phyloP scores from a whole-genome alignment of 2,888 invertebrate species.

The Suillia variegata region DNA sequence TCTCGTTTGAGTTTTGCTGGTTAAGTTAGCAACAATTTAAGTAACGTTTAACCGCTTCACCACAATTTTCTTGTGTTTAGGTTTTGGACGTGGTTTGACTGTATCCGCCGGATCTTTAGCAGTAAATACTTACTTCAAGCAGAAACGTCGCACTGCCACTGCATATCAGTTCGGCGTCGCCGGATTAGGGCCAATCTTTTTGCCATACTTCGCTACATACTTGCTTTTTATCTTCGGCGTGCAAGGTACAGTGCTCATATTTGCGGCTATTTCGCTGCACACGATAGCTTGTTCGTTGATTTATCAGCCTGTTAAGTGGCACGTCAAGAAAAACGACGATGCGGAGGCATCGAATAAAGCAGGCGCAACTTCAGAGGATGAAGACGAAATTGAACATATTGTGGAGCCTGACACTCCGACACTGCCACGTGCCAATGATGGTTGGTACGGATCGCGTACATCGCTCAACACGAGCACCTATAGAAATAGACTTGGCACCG shows the following conservation, averaged over 20 bases:
- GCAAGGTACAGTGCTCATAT: conserved; percentile 70
- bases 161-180: conserved; percentile 75
- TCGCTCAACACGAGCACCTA: conserved; percentile 44
- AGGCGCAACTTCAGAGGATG: conserved; percentile 63
- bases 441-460: conserved; percentile 54
- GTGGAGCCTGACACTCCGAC: conserved; percentile 71
- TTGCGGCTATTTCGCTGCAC: conserved; percentile 72
- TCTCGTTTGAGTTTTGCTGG: too few relatives aligned
- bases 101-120: conserved; percentile 74
- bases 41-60: too few relatives aligned
- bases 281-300: conserved; percentile 71
- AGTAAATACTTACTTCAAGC: conserved; percentile 75
- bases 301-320: conserved; percentile 78
- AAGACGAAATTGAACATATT: conserved; percentile 68
- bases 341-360: conserved; percentile 39
- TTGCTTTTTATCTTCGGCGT: conserved; percentile 69
- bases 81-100: conserved; percentile 68
- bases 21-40: too few relatives aligned
- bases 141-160: conserved; percentile 72
- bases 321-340: conserved; percentile 64
- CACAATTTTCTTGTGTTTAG: too few relatives aligned
- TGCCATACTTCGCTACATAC: conserved; percentile 73
- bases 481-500: conserved; percentile 42
- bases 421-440: conserved; percentile 63
- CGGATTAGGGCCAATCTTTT: conserved; percentile 73